phyloP scores from a whole-genome alignment of 2,797 vertebrate genomes.

The Phalloptychus januarius region DNA sequence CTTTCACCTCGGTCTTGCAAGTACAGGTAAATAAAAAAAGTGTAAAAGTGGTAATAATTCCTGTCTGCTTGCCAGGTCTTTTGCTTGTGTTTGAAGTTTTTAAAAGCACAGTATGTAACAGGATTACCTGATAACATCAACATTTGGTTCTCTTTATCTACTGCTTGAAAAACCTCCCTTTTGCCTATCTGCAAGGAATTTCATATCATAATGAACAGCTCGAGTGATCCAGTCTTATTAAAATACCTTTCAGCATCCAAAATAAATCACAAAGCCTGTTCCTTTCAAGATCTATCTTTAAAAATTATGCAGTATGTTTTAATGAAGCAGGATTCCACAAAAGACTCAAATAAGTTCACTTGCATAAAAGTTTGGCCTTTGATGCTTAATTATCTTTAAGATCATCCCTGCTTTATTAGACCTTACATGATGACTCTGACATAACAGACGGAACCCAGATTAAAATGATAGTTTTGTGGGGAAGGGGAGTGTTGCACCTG shows the following conservation, averaged over 20 bases:
- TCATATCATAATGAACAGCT: constrained; percentile 50
- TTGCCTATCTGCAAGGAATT: constrained; percentile 16
- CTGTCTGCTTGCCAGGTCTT: neutral
- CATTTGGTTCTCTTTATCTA: neutral
- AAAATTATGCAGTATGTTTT: constrained; percentile 57
- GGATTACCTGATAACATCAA: constrained; percentile 13
- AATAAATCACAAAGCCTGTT: constrained; percentile 49
- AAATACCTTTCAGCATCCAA: constrained; percentile 50
- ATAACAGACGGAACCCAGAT: constrained; percentile 21
- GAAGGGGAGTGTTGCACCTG: constrained; percentile 21
- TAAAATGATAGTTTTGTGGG: constrained; percentile 20
- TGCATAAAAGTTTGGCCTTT: constrained; percentile 50
- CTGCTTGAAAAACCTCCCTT: constrained; percentile 20
- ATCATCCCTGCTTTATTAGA: constrained; percentile 56
- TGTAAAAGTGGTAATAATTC: neutral
- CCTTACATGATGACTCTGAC: constrained; percentile 37
- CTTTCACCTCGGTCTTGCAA: constrained; percentile 92
- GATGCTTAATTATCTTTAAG: constrained; percentile 66
- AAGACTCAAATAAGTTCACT: constrained; percentile 42
- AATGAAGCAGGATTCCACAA: constrained; percentile 62
- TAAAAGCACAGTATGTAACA: constrained; percentile 6
- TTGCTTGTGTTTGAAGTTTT: constrained; percentile 8
- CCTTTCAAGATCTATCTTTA: constrained; percentile 44
- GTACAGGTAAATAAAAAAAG: constrained; percentile 83
- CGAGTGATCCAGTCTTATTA: constrained; percentile 26